A percentile compares a stretch with the other conserved stretches of the same genome.
Evolutionary conservation across 2,888 invertebrate genomes (phyloP).

Genomic region (Uloborus plumipes): DNA sequence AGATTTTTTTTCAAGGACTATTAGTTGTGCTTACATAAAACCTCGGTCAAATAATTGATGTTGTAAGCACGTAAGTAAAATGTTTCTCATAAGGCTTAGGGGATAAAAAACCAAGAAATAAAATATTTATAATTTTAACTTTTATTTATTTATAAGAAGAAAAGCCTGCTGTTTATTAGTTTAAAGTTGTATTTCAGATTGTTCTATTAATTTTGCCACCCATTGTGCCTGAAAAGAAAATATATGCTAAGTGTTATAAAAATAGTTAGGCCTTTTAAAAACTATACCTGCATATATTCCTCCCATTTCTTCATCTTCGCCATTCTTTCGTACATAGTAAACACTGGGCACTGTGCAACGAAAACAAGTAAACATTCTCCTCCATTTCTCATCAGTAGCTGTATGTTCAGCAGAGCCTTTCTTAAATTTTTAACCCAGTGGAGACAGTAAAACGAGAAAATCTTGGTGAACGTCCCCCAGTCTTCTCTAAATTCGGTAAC

Average conservation of each 20-base stretch:
- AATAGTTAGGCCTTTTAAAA: background rate
- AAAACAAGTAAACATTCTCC: constrained; percentile 81
- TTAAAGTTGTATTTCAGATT: no score
- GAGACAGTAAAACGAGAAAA: constrained; percentile 82
- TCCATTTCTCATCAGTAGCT: constrained; percentile 77
- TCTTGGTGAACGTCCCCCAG: constrained; percentile 56
- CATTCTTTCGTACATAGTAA: constrained; percentile 79
- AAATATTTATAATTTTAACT: no score
- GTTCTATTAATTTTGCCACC: background rate
- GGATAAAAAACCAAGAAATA: no score
- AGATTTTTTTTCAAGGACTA: no score
- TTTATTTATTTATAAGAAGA: no score
- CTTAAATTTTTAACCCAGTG: constrained; percentile 84
- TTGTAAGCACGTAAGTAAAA: no score
- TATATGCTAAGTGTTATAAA: background rate
- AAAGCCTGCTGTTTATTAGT: no score
- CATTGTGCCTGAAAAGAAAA: background rate
- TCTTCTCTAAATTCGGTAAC: constrained; percentile 31
- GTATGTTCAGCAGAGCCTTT: constrained; percentile 80
- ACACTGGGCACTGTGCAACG: constrained; percentile 79
- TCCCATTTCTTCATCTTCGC: constrained; percentile 77
- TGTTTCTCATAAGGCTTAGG: no score
- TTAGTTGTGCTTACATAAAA: no score
- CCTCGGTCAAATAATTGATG: no score
- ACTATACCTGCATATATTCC: constrained; percentile 76